phyloP scores from a whole-genome alignment of 2,113 vertebrate genomes.

The Tinamus guttatus region DNA sequence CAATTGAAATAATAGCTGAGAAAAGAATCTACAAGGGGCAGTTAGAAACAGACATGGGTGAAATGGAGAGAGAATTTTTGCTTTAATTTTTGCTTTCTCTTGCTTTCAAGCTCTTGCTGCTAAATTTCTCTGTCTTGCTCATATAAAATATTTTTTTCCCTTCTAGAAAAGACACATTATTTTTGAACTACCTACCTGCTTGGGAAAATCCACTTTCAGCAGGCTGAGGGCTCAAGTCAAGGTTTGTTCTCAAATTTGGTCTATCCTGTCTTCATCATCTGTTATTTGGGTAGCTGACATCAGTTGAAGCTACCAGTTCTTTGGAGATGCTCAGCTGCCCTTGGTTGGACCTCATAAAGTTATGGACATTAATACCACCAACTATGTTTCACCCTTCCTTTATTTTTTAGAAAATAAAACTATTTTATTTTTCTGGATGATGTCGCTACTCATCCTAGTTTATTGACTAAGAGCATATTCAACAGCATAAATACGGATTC shows the following conservation, averaged over 20 bases:
- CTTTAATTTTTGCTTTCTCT: not conserved
- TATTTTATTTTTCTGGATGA: not conserved
- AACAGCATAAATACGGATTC: not conserved
- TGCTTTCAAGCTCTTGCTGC: not conserved
- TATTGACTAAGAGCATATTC: not conserved
- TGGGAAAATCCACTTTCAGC: not conserved
- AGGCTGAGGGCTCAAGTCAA: not conserved
- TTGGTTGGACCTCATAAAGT: not conserved
- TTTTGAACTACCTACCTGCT: not conserved
- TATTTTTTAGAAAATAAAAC: not conserved
- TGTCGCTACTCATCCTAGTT: not conserved
- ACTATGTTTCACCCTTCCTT: not conserved
- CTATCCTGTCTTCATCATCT: not conserved
- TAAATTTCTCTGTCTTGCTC: not conserved
- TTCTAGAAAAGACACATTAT: not conserved
- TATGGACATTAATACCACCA: not conserved
- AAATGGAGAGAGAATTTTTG: not conserved
- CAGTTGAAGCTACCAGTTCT: not conserved
- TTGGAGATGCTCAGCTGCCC: not conserved
- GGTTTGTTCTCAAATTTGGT: not conserved
- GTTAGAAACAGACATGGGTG: not conserved
- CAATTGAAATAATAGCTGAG: not conserved
- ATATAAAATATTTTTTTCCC: not conserved
- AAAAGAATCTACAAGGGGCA: not conserved
- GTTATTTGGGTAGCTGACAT: not conserved